Evolutionary conservation across 2,797 vertebrate species (phyloP).

Genomic region (Onychomys leucogaster): DNA sequence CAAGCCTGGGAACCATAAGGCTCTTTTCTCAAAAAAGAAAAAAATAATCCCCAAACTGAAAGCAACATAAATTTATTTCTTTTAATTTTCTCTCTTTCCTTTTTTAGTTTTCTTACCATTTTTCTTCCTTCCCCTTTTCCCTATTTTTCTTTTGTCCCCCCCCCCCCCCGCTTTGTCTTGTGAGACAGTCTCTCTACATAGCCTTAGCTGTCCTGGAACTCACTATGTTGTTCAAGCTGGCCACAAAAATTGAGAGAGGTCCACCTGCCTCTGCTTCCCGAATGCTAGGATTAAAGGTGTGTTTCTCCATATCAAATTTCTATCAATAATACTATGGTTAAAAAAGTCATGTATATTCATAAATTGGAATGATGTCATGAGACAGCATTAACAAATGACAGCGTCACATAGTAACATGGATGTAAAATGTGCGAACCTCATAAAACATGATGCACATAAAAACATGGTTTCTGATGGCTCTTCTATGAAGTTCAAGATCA

Average conservation of each 20-base stretch:
- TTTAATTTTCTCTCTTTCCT: not conserved
- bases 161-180: not conserved
- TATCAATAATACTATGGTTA: not conserved
- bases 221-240: not conserved
- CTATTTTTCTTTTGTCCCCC: too few relatives aligned
- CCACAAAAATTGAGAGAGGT: not conserved
- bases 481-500: constrained; percentile 2
- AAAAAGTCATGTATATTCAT: not conserved
- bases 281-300: not conserved
- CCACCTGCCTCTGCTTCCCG: not conserved
- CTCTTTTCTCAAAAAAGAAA: not conserved
- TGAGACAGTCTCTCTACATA: not conserved
- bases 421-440: not conserved
- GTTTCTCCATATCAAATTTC: not conserved
- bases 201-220: not conserved
- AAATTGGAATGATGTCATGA: not conserved
- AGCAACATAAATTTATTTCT: not conserved
- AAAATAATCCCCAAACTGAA: not conserved
- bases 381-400: not conserved
- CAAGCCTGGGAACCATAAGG: not conserved
- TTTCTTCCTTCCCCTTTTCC: not conserved
- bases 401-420: not conserved
- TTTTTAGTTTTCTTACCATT: not conserved
- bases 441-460: constrained; percentile 18
- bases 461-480: not conserved